A percentile compares a stretch with the other conserved stretches of the same genome.
These are phyloP conservation scores for Poecilus cupreus DNA, from an alignment of 2,888 invertebrate species.

Conservation along the genomic window DNA sequence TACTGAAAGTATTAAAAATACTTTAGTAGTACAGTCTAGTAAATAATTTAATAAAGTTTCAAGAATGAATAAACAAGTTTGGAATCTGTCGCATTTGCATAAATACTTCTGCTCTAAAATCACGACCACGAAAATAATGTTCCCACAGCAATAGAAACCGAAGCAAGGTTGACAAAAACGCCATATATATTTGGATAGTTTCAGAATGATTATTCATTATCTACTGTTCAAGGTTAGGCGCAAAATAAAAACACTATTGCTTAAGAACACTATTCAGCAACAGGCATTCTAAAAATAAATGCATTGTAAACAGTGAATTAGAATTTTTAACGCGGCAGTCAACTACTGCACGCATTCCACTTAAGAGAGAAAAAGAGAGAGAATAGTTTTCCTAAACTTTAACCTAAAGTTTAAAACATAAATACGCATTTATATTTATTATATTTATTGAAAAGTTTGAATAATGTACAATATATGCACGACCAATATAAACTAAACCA, in stretches of 20 bases:
- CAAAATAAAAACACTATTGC: constrained; percentile 52
- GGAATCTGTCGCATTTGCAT: neutral
- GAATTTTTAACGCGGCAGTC: constrained; percentile 44
- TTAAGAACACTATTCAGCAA: constrained; percentile 45
- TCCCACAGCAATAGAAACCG: neutral
- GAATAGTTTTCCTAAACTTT: no score
- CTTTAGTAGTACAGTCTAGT: no score
- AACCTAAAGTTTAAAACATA: no score
- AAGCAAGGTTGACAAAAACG: neutral
- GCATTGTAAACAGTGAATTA: constrained; percentile 49
- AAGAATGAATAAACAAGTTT: no score
- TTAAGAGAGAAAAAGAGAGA: neutral
- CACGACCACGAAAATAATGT: neutral
- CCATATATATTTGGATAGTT: constrained; percentile 37
- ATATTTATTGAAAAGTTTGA: no score
- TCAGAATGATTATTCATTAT: constrained; percentile 40
- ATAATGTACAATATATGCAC: no score
- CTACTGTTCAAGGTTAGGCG: constrained; percentile 47
- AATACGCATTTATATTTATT: no score
- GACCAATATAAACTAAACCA: no score
- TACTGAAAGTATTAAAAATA: no score
- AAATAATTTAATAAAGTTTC: no score
- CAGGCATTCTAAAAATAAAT: constrained; percentile 47
- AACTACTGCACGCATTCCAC: neutral
- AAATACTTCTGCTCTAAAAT: neutral